Evolutionary conservation across 1,140 invertebrate species (phyloP), one percentile per base, ranked within the genome.

Genomic region (Polyergus mexicanus): DNA sequence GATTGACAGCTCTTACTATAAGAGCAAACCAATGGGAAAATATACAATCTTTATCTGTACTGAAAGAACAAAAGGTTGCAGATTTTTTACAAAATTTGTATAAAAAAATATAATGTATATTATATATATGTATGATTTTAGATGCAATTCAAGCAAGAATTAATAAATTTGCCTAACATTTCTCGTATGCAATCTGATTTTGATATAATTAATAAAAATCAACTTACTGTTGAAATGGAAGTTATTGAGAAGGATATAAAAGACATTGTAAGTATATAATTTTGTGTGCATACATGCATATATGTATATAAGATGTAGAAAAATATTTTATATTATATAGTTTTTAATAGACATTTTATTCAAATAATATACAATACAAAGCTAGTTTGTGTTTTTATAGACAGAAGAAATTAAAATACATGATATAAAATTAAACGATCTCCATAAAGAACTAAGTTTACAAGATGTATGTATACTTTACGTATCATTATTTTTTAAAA

Each of bases 1-100:
- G 99, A 86, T 98, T 97, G 86, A 95, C 97, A 74, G 98, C 99
- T 96, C 94, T 99, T 92, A 98, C 98, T 41, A 96, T 97, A 44
- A 98, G 99, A 94, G 98, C 99, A 32, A 97, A 98, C 93, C 96
- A 98, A 54, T 99, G 99, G 99, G 98, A 99, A 93, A 98, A 99
- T 41, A 41, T 10, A 93, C 99, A 99, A 93, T 97, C 98, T 89
- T 96, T 99, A 92, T 97, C 97, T 6, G 96, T 97, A 86, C 95
- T 99, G 1, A 98, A 98, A 92, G 96, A 97, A 62, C 96, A 97
- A 88, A 98, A 98, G 94, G 85, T 85, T 80, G 7, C 22, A 56
- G 11, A 38, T 83, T 28, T 72, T 81, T 74, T 65, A 38, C 13
- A 54, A 16, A n/a, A 51, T 54, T 25, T 22, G 1, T 41, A n/a